These are phyloP conservation scores for Anadara kagoshimensis DNA, from an alignment of 1,140 invertebrate species.

Conservation along the genomic window DNA sequence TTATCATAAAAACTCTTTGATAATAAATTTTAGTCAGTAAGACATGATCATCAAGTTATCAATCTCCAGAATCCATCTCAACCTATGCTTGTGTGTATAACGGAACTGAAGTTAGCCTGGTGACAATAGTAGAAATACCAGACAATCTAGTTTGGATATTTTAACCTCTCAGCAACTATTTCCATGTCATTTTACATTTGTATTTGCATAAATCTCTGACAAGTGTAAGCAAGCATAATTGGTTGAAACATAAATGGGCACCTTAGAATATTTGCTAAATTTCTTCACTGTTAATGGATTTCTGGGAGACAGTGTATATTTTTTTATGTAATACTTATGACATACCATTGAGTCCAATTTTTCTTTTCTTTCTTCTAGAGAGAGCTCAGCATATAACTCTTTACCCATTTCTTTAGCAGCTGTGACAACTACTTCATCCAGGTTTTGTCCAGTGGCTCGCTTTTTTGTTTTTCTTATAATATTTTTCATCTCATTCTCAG, in stretches of 20 bases:
- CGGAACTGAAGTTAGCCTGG: no score
- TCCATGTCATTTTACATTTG: no score
- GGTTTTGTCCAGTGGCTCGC: slow-evolving; percentile 44
- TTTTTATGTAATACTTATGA: slow-evolving; percentile 5
- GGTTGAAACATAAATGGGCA: no score
- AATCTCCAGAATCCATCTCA: no score
- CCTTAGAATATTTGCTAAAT: no score
- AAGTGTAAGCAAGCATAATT: no score
- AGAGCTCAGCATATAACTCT: slow-evolving; percentile 79
- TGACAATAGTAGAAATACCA: no score
- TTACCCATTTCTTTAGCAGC: slow-evolving; percentile 86
- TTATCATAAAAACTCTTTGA: background rate
- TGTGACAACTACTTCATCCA: slow-evolving; percentile 85
- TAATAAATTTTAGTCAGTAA: background rate
- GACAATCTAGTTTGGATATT: no score
- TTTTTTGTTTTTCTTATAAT: slow-evolving; percentile 25
- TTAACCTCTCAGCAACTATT: no score
- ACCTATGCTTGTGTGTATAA: no score
- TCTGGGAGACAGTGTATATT: slow-evolving; percentile 3
- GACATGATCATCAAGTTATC: background rate
- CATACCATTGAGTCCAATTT: slow-evolving; percentile 72
- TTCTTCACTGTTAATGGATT: no score
- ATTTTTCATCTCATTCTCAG: slow-evolving; percentile 34
- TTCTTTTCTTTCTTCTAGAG: slow-evolving; percentile 62
- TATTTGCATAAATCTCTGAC: no score